Percentiles rank a stretch among this genome's conserved stretches.
Evolutionary conservation across 2,888 invertebrate genomes (phyloP).

Genomic region (Lasiommata megera): DNA sequence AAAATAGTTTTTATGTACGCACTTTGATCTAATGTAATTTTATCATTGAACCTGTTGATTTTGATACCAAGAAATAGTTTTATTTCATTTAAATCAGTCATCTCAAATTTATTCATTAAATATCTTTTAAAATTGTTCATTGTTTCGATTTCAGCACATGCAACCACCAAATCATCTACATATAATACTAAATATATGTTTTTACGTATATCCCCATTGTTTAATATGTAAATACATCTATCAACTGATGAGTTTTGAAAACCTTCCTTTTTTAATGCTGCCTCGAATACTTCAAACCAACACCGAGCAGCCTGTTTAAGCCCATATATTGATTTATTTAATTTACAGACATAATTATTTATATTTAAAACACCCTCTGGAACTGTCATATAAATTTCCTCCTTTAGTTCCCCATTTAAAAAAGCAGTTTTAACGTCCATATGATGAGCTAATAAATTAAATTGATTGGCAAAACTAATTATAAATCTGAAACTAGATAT

Average conservation of each 20-base stretch:
- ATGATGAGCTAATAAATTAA: conserved; percentile 31
- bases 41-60: conserved; percentile 22
- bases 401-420: conserved; percentile 34
- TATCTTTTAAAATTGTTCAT: conserved; percentile 26
- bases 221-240: conserved; percentile 30
- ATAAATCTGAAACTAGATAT: conserved; percentile 37
- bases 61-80: conserved; percentile 36
- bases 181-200: conserved; percentile 32
- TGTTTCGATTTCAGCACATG: conserved; percentile 5
- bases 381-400: conserved; percentile 37
- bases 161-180: conserved; percentile 31
- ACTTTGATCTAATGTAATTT: conserved; percentile 31
- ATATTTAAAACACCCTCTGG: conserved; percentile 31
- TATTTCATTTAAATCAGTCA: conserved; percentile 32
- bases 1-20: conserved; percentile 31
- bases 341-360: conserved; percentile 37
- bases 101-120: conserved; percentile 31
- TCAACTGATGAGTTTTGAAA: conserved; percentile 33
- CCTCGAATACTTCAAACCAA: conserved; percentile 35
- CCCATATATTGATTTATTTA: conserved; percentile 38
- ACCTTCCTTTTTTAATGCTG: conserved; percentile 26
- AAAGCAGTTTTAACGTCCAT: conserved; percentile 37
- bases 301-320: conserved; percentile 35
- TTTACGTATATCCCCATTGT: conserved; percentile 25
- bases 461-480: conserved; percentile 36